Conservation (phyloP, 2,113 vertebrate species). For the Elephantulus edwardii region DNA sequence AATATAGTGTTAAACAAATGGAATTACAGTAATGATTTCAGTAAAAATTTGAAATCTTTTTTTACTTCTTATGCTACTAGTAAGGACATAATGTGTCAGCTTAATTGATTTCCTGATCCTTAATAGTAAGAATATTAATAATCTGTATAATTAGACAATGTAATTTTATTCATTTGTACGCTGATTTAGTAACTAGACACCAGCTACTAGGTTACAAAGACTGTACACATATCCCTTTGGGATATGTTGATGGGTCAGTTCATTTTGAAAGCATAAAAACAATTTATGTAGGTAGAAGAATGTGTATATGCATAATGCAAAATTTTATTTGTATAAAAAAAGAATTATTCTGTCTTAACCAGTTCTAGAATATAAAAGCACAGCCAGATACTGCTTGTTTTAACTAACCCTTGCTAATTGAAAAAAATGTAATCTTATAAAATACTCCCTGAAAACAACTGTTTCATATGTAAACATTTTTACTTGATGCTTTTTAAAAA, state of each 20-base stretch:
- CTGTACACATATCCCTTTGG: background rate
- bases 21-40: background rate
- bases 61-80: background rate
- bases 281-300: background rate
- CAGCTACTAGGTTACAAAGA: background rate
- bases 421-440: slow-evolving; percentile 15
- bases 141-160: background rate
- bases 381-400: background rate
- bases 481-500: slow-evolving; percentile 28
- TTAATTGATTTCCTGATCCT: background rate
- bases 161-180: background rate
- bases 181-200: background rate
- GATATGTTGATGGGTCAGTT: background rate
- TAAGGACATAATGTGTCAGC: background rate
- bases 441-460: slow-evolving; percentile 50
- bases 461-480: slow-evolving; percentile 5
- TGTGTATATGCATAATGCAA: background rate
- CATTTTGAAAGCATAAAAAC: background rate
- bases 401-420: background rate
- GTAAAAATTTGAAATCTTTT: background rate
- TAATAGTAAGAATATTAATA: background rate
- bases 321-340: background rate
- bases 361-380: background rate
- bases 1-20: background rate
- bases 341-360: background rate